Base-by-base conservation (phyloP, 2,888 invertebrate genomes). In the Candidula unifasciata region DNA sequence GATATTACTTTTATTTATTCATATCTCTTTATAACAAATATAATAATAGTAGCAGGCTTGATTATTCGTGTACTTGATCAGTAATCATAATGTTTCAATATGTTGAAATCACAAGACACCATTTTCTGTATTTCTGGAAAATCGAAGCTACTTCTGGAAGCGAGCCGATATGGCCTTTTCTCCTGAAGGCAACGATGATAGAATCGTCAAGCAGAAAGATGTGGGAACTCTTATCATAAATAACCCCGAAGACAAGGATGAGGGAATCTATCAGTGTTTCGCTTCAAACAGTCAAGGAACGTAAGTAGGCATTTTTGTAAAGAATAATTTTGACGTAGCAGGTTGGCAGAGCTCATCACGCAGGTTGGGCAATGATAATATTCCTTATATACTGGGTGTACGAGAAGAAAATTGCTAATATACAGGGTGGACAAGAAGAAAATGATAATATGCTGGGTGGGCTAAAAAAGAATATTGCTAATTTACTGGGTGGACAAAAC, bases 151-250 rank as follows among this genome's bases (percentile, higher is more conserved):
- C 90, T 95, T 95, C 91, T 99, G 99, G 99, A 95, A 97, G 88
- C 98, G 99, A 94, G 98, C 99, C 95, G 98, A 98, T 82, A 97
- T 97, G 91, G 95, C 96, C n/a, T 99, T 98, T 94, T 96, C 97
- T 89, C 98, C 97, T 95, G 96, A 97, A 93, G 96, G 97, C 37
- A 98, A 98, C 94, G 98, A 98, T 94, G 96, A 97, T 92, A 96
- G 99, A 89, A 97, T 99, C 94, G 96, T 97, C 2, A 97, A 98
- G 92, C 97, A 98, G 92, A 97, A 97, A 0, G 91, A 91, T 13
- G 96, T 98, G 90, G 99, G 99, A 87, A 98, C 98, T 0, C 95
- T 99, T 73, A 97, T 98, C 54, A 97, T 99, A 89, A 96, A 97
- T 83, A 95, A 96, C 88, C 98, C 99, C 0, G 95, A 96, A 80